phyloP scores from a whole-genome alignment of 1,140 invertebrate species.

The Brachionus manjavacas region DNA sequence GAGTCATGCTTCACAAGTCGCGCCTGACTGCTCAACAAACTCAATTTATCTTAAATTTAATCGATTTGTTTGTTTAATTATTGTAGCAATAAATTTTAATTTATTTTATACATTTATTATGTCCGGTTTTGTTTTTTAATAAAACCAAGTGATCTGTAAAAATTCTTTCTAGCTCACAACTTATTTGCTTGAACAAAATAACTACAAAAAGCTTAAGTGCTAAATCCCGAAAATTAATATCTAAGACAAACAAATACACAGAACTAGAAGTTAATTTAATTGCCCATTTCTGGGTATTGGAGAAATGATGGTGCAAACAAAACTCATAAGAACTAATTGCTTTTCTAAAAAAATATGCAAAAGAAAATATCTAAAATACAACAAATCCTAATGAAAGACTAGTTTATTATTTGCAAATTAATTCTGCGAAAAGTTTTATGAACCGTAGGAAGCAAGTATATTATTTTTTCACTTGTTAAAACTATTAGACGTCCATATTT shows the following conservation, averaged over 20 bases:
- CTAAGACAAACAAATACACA: neutral
- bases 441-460: neutral
- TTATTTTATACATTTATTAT: neutral
- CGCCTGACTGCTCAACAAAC: neutral
- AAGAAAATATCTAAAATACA: neutral
- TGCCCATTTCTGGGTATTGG: neutral
- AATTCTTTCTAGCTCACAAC: neutral
- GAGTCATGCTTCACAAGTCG: neutral
- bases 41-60: neutral
- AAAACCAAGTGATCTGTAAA: neutral
- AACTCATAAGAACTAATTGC: neutral
- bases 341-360: neutral
- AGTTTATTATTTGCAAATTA: neutral
- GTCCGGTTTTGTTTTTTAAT: neutral
- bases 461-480: neutral
- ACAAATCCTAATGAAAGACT: neutral
- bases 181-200: neutral
- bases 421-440: neutral
- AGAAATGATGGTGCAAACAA: neutral
- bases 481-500: no score
- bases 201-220: neutral
- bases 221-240: neutral
- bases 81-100: neutral
- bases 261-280: neutral
- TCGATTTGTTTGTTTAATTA: neutral